Percentiles rank a stretch among this genome's conserved stretches.
Evolutionary conservation across 2,888 invertebrate species (phyloP).

Genomic region (Ophion slaviceki): DNA sequence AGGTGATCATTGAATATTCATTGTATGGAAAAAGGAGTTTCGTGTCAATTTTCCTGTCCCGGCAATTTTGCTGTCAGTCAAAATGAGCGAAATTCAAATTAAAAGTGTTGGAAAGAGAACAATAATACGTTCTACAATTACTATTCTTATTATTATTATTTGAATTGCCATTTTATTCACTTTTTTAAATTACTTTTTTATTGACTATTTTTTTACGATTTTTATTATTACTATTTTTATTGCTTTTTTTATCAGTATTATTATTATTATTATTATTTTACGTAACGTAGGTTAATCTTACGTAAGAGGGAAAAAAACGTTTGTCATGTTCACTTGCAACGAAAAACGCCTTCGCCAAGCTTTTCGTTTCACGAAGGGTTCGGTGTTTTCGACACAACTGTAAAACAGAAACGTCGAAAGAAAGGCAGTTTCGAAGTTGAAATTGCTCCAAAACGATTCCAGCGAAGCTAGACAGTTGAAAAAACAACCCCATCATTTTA

Average conservation of each 20-base stretch:
- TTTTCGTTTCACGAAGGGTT: not conserved
- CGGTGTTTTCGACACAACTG: not conserved
- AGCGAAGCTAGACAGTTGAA: not conserved
- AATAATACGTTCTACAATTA: not conserved
- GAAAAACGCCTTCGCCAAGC: not conserved
- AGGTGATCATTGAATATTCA: not conserved
- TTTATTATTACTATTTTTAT: not conserved
- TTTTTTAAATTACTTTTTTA: not conserved
- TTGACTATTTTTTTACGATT: not conserved
- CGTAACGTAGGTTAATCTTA: not conserved
- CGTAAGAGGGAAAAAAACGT: constrained; percentile 36
- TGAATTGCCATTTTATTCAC: not conserved
- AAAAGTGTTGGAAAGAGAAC: not conserved
- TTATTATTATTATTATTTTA: constrained; percentile 16
- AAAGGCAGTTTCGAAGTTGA: not conserved
- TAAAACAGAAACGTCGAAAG: not conserved
- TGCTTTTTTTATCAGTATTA: not conserved
- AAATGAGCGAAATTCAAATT: not conserved
- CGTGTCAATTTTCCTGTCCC: not conserved
- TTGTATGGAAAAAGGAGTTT: not conserved
- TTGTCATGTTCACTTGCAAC: constrained; percentile 23
- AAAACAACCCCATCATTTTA: not conserved
- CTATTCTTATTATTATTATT: not conserved
- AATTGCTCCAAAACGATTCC: not conserved
- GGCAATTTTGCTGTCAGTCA: not conserved